phyloP scores from a whole-genome alignment of 2,797 vertebrate species.

The Galaxias olidus region DNA sequence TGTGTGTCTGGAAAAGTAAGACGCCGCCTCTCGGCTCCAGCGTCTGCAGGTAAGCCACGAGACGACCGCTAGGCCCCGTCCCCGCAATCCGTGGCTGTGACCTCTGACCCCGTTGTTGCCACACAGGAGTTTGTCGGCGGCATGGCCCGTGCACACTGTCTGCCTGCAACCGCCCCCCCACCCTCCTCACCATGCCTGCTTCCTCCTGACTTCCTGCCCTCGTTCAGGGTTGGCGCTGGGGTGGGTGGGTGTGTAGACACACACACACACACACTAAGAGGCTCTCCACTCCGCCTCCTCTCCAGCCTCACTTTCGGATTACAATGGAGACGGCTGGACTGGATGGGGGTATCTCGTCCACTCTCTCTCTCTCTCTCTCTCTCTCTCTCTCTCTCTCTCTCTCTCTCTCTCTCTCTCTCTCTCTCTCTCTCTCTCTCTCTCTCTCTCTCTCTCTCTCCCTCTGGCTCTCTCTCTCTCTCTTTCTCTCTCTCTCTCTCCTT shows the following conservation, averaged over 20 bases:
- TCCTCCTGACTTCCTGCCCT: background rate
- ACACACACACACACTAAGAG: constrained; percentile 4
- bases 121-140: too few species aligned
- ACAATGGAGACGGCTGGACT: constrained; percentile 51
- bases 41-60: too few species aligned
- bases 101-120: too few species aligned
- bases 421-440: background rate
- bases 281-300: constrained; percentile 42
- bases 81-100: too few species aligned
- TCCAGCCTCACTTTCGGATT: constrained; percentile 51
- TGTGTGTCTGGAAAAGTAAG: too few species aligned
- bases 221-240: background rate
- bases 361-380: background rate
- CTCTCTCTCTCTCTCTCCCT: background rate
- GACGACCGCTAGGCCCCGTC: too few species aligned
- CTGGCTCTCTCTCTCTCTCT: too few species aligned
- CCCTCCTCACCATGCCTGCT: background rate
- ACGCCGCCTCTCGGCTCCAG: too few species aligned
- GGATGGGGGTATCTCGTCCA: background rate
- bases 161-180: background rate
- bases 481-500: constrained; percentile 4
- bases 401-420: constrained; percentile 1
- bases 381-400: constrained; percentile 15
- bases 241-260: background rate
- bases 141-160: background rate